phyloP scores from a whole-genome alignment of 2,797 vertebrate species.

The Sternotherus odoratus region DNA sequence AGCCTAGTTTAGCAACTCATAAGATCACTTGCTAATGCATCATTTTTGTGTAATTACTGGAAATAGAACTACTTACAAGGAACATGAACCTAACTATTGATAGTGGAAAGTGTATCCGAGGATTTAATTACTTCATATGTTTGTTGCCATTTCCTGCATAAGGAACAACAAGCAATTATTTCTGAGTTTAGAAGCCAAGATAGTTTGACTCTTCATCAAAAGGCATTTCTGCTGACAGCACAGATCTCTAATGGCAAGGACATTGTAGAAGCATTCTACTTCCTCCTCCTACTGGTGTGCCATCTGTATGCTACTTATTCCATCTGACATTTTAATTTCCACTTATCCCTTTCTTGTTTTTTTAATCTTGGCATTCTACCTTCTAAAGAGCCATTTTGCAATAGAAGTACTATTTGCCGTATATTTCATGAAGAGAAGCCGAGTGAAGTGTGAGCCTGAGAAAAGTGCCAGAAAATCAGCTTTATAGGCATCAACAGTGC shows the following conservation, averaged over 20 bases:
- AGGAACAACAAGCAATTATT: neutral
- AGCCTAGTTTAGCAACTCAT: neutral
- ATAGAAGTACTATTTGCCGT: neutral
- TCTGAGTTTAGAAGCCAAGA: neutral
- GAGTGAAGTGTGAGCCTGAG: neutral
- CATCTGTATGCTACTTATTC: accelerated
- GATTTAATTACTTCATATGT: accelerated
- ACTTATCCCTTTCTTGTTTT: neutral
- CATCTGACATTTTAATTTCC: neutral
- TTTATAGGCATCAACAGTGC: neutral
- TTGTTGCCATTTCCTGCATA: neutral
- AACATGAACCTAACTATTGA: neutral
- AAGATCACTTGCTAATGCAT: neutral
- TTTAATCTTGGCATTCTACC: neutral
- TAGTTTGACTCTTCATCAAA: neutral
- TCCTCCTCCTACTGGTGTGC: neutral
- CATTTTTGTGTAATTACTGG: neutral
- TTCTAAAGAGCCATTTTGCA: neutral
- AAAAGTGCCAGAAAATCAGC: accelerated
- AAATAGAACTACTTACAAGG: neutral
- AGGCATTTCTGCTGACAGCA: accelerated
- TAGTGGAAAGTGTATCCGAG: neutral
- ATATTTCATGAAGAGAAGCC: neutral
- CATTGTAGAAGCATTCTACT: neutral
- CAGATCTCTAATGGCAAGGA: accelerated